phyloP scores from a whole-genome alignment of 2,113 vertebrate species.

The Istiophorus platypterus region DNA sequence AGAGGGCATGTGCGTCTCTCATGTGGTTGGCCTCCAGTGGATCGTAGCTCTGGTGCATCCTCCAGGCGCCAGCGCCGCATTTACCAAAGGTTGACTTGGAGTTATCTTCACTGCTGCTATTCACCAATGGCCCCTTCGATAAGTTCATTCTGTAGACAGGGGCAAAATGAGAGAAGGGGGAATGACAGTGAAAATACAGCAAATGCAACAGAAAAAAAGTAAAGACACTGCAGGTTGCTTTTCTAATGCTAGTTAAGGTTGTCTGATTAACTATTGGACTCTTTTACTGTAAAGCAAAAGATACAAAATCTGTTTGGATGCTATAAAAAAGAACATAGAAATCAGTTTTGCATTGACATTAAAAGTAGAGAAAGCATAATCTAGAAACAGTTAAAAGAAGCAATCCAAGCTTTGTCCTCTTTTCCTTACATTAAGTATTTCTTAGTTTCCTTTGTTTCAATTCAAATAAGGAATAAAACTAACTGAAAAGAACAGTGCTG shows the following conservation, averaged over 20 bases:
- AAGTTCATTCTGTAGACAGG: conserved; percentile 85
- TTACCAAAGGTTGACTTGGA: conserved; percentile 83
- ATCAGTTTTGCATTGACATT: background rate
- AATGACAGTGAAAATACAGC: conserved; percentile 48
- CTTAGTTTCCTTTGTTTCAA: background rate
- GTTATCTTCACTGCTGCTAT: conserved; percentile 87
- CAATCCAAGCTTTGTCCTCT: background rate
- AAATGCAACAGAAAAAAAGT: conserved; percentile 30
- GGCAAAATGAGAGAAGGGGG: conserved; percentile 64
- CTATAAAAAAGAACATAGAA: background rate
- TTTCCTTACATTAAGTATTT: background rate
- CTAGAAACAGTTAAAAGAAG: background rate
- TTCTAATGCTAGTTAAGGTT: background rate
- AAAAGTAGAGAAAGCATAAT: too few relatives aligned
- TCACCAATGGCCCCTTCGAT: conserved; percentile 87
- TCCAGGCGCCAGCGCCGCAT: conserved; percentile 87
- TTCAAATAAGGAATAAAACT: too few relatives aligned
- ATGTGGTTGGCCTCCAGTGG: conserved; percentile 85
- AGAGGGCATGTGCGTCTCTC: conserved; percentile 88
- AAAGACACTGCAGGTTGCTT: background rate
- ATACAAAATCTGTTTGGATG: background rate
- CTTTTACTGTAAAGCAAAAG: conserved; percentile 6
- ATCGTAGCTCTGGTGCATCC: conserved; percentile 88
- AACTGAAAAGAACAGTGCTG: too few relatives aligned
- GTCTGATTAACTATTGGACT: background rate